Percentiles rank a stretch among this genome's conserved stretches.
These are phyloP conservation scores for Morelia viridis DNA, from an alignment of 2,797 vertebrate species.

Conservation along the genomic window DNA sequence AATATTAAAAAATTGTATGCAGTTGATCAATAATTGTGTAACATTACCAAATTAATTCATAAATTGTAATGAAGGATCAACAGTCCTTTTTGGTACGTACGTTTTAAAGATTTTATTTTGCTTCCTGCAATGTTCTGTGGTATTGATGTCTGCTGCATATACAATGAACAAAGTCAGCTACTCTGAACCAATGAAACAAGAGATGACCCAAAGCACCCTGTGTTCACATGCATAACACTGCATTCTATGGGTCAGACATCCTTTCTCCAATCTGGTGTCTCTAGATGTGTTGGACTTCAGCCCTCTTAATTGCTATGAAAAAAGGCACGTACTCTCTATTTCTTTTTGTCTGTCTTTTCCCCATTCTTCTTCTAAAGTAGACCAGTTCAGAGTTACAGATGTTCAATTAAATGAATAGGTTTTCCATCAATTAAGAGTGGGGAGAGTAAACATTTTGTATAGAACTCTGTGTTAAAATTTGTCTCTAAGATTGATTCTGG, in stretches of 20 bases:
- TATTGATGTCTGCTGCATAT: neutral
- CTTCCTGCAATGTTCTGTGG: neutral
- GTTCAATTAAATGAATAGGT: neutral
- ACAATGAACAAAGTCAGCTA: neutral
- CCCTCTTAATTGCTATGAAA: neutral
- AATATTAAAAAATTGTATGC: neutral
- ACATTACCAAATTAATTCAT: constrained; percentile 8
- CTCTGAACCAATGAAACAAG: neutral
- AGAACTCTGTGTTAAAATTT: neutral
- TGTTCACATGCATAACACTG: neutral
- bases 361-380: neutral
- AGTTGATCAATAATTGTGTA: constrained; percentile 5
- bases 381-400: neutral
- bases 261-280: neutral
- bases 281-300: neutral
- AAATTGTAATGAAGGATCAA: constrained; percentile 1
- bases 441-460: neutral
- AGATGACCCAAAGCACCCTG: neutral
- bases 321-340: neutral
- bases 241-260: neutral
- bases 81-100: neutral
- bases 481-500: neutral
- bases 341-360: neutral
- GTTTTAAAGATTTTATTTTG: neutral
- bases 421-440: neutral